These are phyloP conservation scores for Eira barbara DNA, from an alignment of 2,113 vertebrate genomes.

Conservation along the genomic window DNA sequence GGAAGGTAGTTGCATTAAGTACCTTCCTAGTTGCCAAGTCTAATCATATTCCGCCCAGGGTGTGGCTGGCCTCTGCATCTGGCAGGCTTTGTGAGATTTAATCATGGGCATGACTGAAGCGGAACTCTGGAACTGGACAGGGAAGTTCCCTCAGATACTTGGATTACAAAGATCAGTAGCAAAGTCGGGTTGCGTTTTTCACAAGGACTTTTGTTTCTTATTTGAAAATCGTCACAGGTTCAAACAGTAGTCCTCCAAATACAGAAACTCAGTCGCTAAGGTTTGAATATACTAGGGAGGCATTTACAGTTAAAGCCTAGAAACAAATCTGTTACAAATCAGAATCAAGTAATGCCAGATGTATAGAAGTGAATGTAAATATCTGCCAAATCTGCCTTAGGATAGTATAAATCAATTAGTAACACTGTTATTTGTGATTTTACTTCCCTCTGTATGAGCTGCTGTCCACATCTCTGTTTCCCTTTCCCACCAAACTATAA, in stretches of 20 bases:
- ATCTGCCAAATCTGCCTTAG: not conserved
- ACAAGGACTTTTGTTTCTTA: not conserved
- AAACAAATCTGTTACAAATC: not conserved
- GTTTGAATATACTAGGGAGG: not conserved
- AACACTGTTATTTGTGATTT: not conserved
- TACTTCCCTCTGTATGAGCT: not conserved
- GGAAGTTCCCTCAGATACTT: not conserved
- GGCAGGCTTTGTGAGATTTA: not conserved
- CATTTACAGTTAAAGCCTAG: not conserved
- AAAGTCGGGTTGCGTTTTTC: not conserved
- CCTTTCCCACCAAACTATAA: not conserved
- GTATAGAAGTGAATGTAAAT: not conserved
- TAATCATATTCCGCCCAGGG: slow-evolving; percentile 21
- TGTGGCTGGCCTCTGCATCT: not conserved
- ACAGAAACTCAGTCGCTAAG: not conserved
- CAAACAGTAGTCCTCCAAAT: not conserved
- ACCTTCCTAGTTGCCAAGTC: not conserved
- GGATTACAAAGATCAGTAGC: not conserved
- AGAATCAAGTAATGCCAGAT: not conserved
- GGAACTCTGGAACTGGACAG: not conserved
- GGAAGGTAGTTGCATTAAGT: not conserved
- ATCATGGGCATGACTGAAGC: not conserved
- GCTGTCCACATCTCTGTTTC: not conserved
- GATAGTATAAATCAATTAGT: not conserved
- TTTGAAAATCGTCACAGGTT: not conserved